Base-by-base conservation (phyloP, 2,113 vertebrate genomes). In the Ochotona curzoniae region DNA sequence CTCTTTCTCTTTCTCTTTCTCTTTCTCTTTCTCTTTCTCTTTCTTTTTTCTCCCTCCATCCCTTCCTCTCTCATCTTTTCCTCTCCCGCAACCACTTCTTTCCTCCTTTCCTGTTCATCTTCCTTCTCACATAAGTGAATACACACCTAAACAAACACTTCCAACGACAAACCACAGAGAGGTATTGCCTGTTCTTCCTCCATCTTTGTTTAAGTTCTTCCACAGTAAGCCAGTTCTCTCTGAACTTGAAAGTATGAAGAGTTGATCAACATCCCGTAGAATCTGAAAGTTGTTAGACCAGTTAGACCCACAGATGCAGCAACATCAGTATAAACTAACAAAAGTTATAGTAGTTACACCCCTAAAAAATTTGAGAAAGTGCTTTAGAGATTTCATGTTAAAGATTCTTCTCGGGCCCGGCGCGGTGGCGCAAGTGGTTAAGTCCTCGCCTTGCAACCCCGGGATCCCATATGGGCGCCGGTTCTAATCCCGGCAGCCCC, bases 381-480 rank as follows among this genome's bases (percentile, higher is more conserved):
- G 8, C 28, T 71, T 91, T 85, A 89, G 10, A 95, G 21, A 57
- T 87, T 93, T 86, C 30, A 96, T 17, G 1, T 80, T 81, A 61
- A 82, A 83, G 75, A 35, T 83, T 63, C 14, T 94, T 64, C 13
- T 63, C 23, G n/a, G n/a, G n/a, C n/a, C n/a, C n/a, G n/a, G n/a
- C n/a, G n/a, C n/a, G n/a, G n/a, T n/a, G n/a, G n/a, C n/a, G n/a
- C n/a, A n/a, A n/a, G n/a, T n/a, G n/a, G n/a, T n/a, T n/a, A n/a
- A n/a, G n/a, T n/a, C n/a, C n/a, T n/a, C n/a, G n/a, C n/a, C n/a
- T n/a, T n/a, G n/a, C n/a, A n/a, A n/a, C n/a, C n/a, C n/a, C n/a
- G n/a, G n/a, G n/a, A n/a, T n/a, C n/a, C n/a, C n/a, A n/a, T n/a
- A n/a, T n/a, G n/a, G n/a, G n/a, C n/a, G n/a, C n/a, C n/a, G n/a